Conservation (phyloP, 2,888 invertebrate genomes). For the Boloria selene region DNA sequence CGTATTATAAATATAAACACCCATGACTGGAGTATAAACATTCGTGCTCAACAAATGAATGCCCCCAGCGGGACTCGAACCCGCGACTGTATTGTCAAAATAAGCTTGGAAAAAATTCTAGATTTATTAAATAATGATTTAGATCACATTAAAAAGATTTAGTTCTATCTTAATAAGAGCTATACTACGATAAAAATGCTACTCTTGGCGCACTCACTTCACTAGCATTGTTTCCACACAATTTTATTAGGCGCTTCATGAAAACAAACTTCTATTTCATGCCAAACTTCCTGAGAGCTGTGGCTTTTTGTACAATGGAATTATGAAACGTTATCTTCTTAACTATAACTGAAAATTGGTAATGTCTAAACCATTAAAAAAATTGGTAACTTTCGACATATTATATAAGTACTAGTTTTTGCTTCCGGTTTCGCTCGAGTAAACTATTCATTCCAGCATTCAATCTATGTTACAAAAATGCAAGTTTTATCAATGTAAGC, state of each 20-base stretch:
- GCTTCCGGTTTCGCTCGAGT: too few species aligned
- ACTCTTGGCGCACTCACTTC: background rate
- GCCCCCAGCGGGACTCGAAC: too few species aligned
- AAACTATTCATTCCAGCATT: too few species aligned
- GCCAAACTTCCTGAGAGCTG: constrained; percentile 11
- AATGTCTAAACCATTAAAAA: background rate
- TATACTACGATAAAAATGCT: constrained; percentile 3
- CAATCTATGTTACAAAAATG: too few species aligned
- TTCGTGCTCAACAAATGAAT: too few species aligned
- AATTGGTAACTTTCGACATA: background rate
- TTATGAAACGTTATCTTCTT: constrained; percentile 10
- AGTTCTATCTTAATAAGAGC: background rate
- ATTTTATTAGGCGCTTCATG: constrained; percentile 8
- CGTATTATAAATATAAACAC: too few species aligned
- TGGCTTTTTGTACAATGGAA: constrained; percentile 20
- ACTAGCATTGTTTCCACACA: constrained; percentile 2
- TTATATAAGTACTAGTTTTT: background rate
- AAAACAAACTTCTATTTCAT: constrained; percentile 15
- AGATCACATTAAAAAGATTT: background rate
- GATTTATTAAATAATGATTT: background rate
- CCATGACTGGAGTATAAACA: too few species aligned
- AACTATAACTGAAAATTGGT: background rate
- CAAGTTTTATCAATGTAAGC: too few species aligned
- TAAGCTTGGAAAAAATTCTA: too few species aligned
- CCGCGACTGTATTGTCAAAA: too few species aligned